These are phyloP conservation scores for Heteromurus nitidus DNA, from an alignment of 2,888 invertebrate genomes.

Conservation along the genomic window DNA sequence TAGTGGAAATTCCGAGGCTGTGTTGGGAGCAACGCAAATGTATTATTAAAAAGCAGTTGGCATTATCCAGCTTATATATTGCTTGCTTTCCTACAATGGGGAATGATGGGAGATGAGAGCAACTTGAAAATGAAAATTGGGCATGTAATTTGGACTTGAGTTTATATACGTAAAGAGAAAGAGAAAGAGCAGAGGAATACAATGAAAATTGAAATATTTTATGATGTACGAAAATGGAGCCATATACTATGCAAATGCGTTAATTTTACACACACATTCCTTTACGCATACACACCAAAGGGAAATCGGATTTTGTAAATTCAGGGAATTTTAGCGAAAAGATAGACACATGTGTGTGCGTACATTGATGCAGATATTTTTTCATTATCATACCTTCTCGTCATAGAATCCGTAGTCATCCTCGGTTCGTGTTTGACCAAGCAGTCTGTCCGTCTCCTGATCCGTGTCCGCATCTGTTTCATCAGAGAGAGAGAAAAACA, in stretches of 20 bases:
- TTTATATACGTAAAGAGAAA: not conserved
- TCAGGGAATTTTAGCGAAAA: no score
- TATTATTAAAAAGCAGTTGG: conserved; percentile 36
- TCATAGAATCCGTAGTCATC: conserved; percentile 95
- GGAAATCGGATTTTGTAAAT: no score
- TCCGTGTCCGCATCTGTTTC: conserved; percentile 93
- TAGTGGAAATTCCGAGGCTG: conserved; percentile 45
- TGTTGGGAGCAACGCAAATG: not conserved
- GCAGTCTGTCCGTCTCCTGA: conserved; percentile 95
- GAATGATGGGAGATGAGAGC: not conserved
- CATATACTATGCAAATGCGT: no score
- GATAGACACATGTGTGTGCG: conserved; percentile 8
- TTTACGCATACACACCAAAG: no score
- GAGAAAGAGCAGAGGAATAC: conserved; percentile 5
- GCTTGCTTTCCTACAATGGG: no score
- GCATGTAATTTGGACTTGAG: not conserved
- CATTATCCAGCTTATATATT: conserved; percentile 34
- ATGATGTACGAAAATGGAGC: conserved; percentile 21
- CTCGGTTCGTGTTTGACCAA: conserved; percentile 92
- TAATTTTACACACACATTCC: no score
- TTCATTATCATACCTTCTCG: conserved; percentile 82
- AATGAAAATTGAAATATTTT: conserved; percentile 50
- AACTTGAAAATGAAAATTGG: not conserved
- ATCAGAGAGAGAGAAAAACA: not conserved
- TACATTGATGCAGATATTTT: conserved; percentile 27